phyloP scores from a whole-genome alignment of 2,888 invertebrate species.

The Leptinotarsa rubiginosa region DNA sequence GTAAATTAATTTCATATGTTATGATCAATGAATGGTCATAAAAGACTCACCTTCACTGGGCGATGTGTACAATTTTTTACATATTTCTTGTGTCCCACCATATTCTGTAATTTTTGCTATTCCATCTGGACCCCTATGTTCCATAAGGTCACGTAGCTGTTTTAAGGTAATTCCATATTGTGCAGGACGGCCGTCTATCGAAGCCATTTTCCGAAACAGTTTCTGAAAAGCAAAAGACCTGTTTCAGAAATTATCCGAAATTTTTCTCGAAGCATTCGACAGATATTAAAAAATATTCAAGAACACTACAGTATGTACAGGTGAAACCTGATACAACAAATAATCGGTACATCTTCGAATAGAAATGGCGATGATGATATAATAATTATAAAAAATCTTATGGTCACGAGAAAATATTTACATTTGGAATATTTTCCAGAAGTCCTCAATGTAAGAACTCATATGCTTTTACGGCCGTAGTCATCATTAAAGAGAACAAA shows the following conservation, averaged over 20 bases:
- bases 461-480: too few species aligned
- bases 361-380: too few species aligned
- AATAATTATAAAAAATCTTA: too few species aligned
- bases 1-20: too few species aligned
- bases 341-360: too few species aligned
- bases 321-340: neutral
- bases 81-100: slow-evolving; percentile 94
- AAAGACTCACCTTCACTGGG: slow-evolving; percentile 82
- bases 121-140: slow-evolving; percentile 94
- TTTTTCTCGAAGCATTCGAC: neutral
- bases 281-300: neutral
- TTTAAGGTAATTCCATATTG: slow-evolving; percentile 96
- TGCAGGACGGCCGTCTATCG: slow-evolving; percentile 94
- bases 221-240: slow-evolving; percentile 4
- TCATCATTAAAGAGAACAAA: too few species aligned
- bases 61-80: slow-evolving; percentile 97
- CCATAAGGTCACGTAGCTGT: slow-evolving; percentile 99
- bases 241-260: neutral
- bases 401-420: too few species aligned
- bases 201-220: slow-evolving; percentile 75
- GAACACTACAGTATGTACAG: neutral
- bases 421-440: too few species aligned
- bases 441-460: too few species aligned
- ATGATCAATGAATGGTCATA: too few species aligned
- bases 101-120: slow-evolving; percentile 88